Evolutionary conservation across 2,888 invertebrate genomes (phyloP).

Genomic region (Galerucella calmariensis): DNA sequence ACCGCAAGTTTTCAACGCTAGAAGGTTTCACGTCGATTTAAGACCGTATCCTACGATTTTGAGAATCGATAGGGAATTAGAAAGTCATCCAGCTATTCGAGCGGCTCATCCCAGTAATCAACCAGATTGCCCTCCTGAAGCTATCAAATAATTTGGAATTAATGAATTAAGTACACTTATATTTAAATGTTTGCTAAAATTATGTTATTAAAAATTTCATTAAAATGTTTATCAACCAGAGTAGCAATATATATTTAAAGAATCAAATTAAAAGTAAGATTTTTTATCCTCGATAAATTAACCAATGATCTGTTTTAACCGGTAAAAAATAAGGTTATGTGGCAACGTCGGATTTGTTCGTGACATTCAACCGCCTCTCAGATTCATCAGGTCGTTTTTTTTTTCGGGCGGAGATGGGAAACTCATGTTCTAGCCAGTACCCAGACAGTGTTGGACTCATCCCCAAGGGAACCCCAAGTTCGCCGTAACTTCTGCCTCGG

Average conservation of each 20-base stretch:
- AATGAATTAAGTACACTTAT: not conserved
- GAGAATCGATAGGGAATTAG: slow-evolving; percentile 86
- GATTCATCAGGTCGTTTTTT: too few relatives aligned
- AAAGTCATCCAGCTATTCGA: slow-evolving; percentile 89
- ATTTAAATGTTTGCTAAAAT: not conserved
- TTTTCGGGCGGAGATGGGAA: too few relatives aligned
- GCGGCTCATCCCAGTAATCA: slow-evolving; percentile 92
- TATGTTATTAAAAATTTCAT: slow-evolving; percentile 9
- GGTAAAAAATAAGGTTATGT: too few relatives aligned
- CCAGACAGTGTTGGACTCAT: too few relatives aligned
- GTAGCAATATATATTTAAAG: not conserved
- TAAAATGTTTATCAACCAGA: slow-evolving; percentile 4
- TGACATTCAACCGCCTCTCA: too few relatives aligned
- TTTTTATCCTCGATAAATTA: too few relatives aligned
- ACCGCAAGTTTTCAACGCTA: slow-evolving; percentile 95
- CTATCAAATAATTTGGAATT: slow-evolving; percentile 74
- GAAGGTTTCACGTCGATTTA: slow-evolving; percentile 93
- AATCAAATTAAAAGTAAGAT: too few relatives aligned
- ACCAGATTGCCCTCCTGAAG: slow-evolving; percentile 94
- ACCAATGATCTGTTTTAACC: too few relatives aligned
- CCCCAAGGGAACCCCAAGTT: too few relatives aligned
- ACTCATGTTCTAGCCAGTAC: too few relatives aligned
- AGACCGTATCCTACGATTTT: slow-evolving; percentile 89
- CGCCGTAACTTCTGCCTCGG: too few relatives aligned
- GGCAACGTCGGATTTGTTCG: too few relatives aligned